These are phyloP conservation scores for Meliscaeva auricollis DNA, from an alignment of 2,888 invertebrate species.

Conservation along the genomic window DNA sequence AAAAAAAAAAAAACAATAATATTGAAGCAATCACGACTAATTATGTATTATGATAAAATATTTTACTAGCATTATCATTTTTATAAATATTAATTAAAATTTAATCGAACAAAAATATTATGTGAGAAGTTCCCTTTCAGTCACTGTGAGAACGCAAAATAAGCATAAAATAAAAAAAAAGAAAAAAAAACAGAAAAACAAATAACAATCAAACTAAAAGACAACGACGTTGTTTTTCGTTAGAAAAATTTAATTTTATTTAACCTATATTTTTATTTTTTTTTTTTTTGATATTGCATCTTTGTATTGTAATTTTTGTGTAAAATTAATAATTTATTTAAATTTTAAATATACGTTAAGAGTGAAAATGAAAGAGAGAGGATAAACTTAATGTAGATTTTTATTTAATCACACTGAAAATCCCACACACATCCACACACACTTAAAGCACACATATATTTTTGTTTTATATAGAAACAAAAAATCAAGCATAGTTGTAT, in stretches of 20 bases:
- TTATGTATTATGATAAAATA: conserved; percentile 62
- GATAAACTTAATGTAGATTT: conserved; percentile 42
- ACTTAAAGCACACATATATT: conserved; percentile 41
- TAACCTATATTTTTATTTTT: conserved; percentile 4
- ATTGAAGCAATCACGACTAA: conserved; percentile 66
- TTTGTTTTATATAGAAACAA: conserved; percentile 27
- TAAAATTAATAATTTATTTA: conserved; percentile 53
- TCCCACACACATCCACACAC: conserved; percentile 22
- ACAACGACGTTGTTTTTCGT: conserved; percentile 73
- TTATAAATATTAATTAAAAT: conserved; percentile 33
- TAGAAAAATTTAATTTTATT: conserved; percentile 52
- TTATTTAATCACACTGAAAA: conserved; percentile 36
- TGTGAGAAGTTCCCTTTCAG: conserved; percentile 44
- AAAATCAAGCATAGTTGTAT: conserved; percentile 23
- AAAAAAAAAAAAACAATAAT: conserved; percentile 32
- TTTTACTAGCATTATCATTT: conserved; percentile 54
- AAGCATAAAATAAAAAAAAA: too few species aligned
- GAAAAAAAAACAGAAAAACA: conserved; percentile 30
- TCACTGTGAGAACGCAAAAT: conserved; percentile 42
- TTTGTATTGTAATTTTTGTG: conserved; percentile 28
- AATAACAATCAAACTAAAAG: conserved; percentile 48
- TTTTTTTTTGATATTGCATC: neutral
- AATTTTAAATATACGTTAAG: conserved; percentile 29
- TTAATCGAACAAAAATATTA: conserved; percentile 59
- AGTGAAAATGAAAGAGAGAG: conserved; percentile 14